Conservation (phyloP, 2,888 invertebrate genomes). For the Argynnis bischoffii region DNA sequence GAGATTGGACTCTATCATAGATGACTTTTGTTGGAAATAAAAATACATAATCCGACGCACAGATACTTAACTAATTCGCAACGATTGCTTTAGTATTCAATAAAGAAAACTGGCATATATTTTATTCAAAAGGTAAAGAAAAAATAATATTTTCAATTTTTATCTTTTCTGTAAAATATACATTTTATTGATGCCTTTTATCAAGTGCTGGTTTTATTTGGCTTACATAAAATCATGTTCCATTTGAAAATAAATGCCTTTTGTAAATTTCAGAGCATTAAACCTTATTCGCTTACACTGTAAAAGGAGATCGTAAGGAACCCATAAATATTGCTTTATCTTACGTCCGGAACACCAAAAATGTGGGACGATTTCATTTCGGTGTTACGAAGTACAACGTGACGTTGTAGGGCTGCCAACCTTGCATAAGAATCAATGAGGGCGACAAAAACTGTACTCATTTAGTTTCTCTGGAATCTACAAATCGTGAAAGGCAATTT, state of each 20-base stretch:
- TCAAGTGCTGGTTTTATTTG: constrained; percentile 31
- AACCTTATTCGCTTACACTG: constrained; percentile 34
- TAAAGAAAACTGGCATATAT: constrained; percentile 3
- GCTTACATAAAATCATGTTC: constrained; percentile 31
- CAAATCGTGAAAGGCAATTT: constrained; percentile 79
- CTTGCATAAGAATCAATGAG: constrained; percentile 38
- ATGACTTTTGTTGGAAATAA: background rate
- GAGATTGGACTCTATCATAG: background rate
- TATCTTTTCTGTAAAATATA: constrained; percentile 26
- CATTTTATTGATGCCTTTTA: constrained; percentile 34
- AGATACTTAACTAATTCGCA: background rate
- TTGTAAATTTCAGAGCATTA: constrained; percentile 29
- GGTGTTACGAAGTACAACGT: constrained; percentile 62
- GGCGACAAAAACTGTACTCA: constrained; percentile 72
- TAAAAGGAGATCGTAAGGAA: constrained; percentile 37
- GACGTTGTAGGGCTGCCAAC: constrained; percentile 49
- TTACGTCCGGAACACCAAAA: constrained; percentile 41
- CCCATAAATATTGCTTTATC: constrained; percentile 44
- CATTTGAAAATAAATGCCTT: constrained; percentile 33
- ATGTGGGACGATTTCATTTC: constrained; percentile 55
- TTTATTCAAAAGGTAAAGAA: constrained; percentile 2
- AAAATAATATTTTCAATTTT: constrained; percentile 16
- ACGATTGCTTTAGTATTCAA: background rate
- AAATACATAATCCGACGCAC: background rate
- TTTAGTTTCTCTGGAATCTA: constrained; percentile 71